Evolutionary conservation across 2,113 vertebrate genomes (phyloP).

Genomic region (Serilophus lunatus): DNA sequence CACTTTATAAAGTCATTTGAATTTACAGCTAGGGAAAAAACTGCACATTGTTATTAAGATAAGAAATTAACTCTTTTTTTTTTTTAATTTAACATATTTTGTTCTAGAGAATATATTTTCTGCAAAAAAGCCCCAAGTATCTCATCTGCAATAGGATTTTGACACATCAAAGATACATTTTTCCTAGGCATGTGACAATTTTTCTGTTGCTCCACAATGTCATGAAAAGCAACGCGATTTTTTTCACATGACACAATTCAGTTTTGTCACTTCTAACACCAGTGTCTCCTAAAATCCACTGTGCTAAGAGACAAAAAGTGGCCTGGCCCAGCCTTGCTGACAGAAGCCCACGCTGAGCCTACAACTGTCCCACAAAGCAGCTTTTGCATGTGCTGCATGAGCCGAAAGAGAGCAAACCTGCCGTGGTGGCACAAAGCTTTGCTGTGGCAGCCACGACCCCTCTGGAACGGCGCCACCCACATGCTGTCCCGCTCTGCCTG

Average conservation of each 20-base stretch:
- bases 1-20: not conserved
- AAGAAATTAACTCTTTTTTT: not conserved
- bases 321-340: not conserved
- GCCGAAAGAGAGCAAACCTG: not conserved
- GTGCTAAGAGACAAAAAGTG: not conserved
- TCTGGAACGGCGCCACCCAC: fast-evolving
- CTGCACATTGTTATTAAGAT: not conserved
- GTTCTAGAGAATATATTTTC: not conserved
- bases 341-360: not conserved
- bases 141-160: not conserved
- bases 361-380: not conserved
- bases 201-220: not conserved
- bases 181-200: not conserved
- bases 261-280: not conserved
- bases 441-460: not conserved
- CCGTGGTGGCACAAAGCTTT: not conserved
- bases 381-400: not conserved
- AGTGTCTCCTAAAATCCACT: not conserved
- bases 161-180: not conserved
- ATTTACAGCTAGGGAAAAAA: not conserved
- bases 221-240: not conserved
- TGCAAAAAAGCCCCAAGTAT: not conserved
- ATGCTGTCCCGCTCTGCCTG: fast-evolving
- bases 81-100: not conserved
- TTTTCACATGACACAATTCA: not conserved